These are phyloP conservation scores for Phrynocephalus forsythii DNA, from an alignment of 2,797 vertebrate genomes.

Conservation along the genomic window DNA sequence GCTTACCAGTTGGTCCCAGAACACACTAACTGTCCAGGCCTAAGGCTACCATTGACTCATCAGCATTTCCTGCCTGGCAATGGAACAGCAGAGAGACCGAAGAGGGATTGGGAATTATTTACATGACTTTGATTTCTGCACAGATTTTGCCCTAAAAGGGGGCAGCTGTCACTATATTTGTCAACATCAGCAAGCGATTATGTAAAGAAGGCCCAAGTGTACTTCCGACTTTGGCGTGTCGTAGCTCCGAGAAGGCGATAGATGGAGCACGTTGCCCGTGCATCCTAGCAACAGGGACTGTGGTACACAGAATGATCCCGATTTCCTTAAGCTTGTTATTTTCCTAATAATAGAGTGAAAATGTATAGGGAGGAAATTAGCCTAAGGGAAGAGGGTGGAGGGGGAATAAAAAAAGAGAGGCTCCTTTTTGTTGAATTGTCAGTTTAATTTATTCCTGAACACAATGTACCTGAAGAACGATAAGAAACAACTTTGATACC, in stretches of 20 bases:
- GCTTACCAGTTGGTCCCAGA: not conserved
- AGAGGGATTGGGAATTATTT: conserved; percentile 12
- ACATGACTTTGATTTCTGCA: conserved; percentile 46
- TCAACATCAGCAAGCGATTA: conserved; percentile 60
- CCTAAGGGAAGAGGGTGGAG: conserved; percentile 8
- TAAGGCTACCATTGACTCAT: not conserved
- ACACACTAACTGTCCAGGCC: accelerated
- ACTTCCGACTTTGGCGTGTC: conserved; percentile 50
- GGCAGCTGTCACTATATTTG: conserved; percentile 60
- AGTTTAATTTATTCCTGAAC: conserved; percentile 67
- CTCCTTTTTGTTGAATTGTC: conserved; percentile 59
- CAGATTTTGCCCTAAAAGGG: conserved; percentile 50
- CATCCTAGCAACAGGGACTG: accelerated
- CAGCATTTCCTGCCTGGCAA: not conserved
- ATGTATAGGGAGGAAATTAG: conserved; percentile 65
- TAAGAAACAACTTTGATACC: conserved; percentile 68
- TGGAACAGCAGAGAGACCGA: not conserved
- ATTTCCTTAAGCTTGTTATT: conserved; percentile 46
- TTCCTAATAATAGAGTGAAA: conserved; percentile 61
- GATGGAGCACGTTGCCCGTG: conserved; percentile 60
- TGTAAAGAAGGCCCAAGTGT: conserved; percentile 48
- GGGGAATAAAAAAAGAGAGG: conserved; percentile 14
- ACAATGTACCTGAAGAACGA: conserved; percentile 62
- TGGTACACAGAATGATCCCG: not conserved
- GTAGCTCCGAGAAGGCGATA: conserved; percentile 47